Percentiles rank a stretch among this genome's conserved stretches.
phyloP scores from a whole-genome alignment of 2,797 vertebrate genomes.

The Alauda arvensis region DNA sequence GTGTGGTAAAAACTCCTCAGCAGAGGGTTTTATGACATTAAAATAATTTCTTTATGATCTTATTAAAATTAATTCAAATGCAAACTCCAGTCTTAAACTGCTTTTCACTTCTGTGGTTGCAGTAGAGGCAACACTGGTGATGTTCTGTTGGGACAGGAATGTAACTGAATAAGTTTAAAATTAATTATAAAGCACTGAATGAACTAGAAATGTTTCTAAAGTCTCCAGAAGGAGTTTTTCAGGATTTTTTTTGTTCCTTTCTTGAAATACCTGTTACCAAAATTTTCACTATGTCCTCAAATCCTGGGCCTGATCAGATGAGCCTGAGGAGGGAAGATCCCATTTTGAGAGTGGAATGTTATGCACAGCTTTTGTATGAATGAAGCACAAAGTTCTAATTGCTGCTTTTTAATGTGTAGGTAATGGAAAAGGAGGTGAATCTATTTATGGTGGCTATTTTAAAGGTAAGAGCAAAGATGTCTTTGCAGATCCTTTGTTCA shows the following conservation, averaged over 20 bases:
- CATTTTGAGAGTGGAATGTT: neutral
- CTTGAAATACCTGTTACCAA: neutral
- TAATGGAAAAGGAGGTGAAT: constrained; percentile 98
- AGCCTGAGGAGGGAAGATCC: neutral
- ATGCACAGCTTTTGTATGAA: neutral
- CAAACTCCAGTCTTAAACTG: neutral
- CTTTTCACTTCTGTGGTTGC: neutral
- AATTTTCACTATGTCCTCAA: neutral
- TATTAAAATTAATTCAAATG: neutral
- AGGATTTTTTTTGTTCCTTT: neutral
- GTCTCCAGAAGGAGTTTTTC: neutral
- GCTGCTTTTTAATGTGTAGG: constrained; percentile 70
- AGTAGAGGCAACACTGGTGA: neutral
- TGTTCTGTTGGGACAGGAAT: neutral
- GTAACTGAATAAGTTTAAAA: neutral
- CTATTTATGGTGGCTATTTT: constrained; percentile 97
- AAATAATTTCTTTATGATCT: neutral
- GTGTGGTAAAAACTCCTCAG: neutral
- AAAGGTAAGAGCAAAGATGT: constrained; percentile 85
- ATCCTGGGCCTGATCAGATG: neutral
- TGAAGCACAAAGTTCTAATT: neutral
- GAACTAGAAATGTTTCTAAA: neutral
- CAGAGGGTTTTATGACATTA: neutral
- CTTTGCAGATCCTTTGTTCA: constrained; percentile 51
- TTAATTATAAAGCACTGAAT: neutral